Evolutionary conservation across 2,888 invertebrate species (phyloP), one percentile per base, ranked within the genome.

Genomic region (Dryadula phaetusa): DNA sequence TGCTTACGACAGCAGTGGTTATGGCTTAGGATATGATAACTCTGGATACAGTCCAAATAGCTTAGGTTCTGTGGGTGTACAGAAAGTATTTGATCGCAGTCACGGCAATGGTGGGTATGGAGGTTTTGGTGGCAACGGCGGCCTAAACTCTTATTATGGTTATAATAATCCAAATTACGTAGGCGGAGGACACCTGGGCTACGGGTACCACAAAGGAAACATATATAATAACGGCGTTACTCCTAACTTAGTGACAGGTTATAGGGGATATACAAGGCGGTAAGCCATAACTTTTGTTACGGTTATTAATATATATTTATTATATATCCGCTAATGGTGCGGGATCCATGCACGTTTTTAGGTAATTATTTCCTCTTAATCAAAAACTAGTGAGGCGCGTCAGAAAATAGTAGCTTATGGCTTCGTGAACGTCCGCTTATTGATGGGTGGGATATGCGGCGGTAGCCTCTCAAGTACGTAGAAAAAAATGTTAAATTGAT

Each of bases 41-140:
- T 40, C 75, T 6, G 70, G 73, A 1, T 71, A 72, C 28, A 63
- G 66, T 22, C 53, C 53, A 37, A 40, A 52, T 52, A 28, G n/a
- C n/a, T 40, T 40, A 4, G 37, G 37, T n/a, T 10, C 16, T 10
- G 22, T n/a, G n/a, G n/a, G n/a, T n/a, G n/a, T 22, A 10, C 56
- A 20, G 40, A 56, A 56, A 40, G 56, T 37, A 14, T 56, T 40
- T 10, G 56, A 40, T n/a, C 28, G 10, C 10, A 40, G 10, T 46
- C 14, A 14, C 44, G 79, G 77, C 20, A 74, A 76, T 53, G 70
- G 70, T 3, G 77, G 75, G 12, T 75, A 76, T 74, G 94, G 94
- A 0, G 94, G 94, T 2, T 93, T 93, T 72, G 92, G 93, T 65
- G 94, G 94, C 75, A 94, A 94, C 80, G 94, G 94, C 40, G 94